Evolutionary conservation across 2,888 invertebrate species (phyloP), one percentile per base, ranked within the genome.

Genomic region (Tortrix viridana): DNA sequence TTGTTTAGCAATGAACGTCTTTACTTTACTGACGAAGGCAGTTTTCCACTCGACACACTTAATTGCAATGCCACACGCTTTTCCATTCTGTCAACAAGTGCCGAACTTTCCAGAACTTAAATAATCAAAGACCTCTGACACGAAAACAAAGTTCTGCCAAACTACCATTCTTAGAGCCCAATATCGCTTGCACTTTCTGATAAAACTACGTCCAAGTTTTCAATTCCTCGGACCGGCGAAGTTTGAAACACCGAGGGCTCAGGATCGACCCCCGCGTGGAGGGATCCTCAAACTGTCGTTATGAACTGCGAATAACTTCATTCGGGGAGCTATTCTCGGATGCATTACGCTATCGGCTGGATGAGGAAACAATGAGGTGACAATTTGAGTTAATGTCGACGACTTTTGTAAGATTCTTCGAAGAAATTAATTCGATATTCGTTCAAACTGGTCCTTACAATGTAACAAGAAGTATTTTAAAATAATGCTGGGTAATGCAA

Each of bases 251-350:
- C 56, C 32, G 26, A 37, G 46, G 12, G 43, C 37, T 43, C 56
- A 26, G 57, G 38, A 63, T 57, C 57, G 52, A 53, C 63, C 58
- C 57, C 62, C 47, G 32, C 14, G 47, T 22, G 16, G 38, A 52
- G 50, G 56, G 62, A 37, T 53, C 47, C 47, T 63, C 63, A 63
- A 63, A 63, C 47, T 58, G 63, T 63, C 63, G 58, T 63, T 63
- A 63, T 48, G 58, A 48, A 63, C 57, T 62, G 61, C 22, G 56
- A 52, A 62, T 62, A 62, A 62, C 62, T 62, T 48, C 37, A 62
- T 62, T 62, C 44, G 26, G 56, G 44, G 56, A 46, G 43, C 62
- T 50, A 62, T 56, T 61, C 50, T 38, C 50, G 49, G 44, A 49
- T 50, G 62, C 44, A 62, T 52, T 50, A 61, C 46, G 62, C 62